Evolutionary conservation across 2,888 invertebrate species (phyloP), one percentile per base, ranked within the genome.

Genomic region (Choreutis nemorana): DNA sequence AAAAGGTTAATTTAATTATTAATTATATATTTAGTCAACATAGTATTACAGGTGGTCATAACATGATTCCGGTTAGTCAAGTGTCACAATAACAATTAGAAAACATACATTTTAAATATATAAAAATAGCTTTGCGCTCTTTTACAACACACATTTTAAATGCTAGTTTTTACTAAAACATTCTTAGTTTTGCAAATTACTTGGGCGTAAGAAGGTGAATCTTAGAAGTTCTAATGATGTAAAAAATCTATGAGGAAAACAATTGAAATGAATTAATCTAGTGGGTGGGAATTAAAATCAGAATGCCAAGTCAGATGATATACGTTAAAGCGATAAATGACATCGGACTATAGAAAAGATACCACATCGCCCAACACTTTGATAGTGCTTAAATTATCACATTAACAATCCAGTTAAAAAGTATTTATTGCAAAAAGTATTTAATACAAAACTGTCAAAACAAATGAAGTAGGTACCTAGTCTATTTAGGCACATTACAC

Each of bases 21-120:
- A 63, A 70, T n/a, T n/a, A n/a, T n/a, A n/a, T n/a, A n/a, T 67
- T 70, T 64, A 63, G 55, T 66, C 63, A 65, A 66, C 65, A 53
- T 53, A 51, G 40, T 47, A 52, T 53, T 57, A 55, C 50, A 55
- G 52, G 44, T 52, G 51, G 30, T 36, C 36, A 44, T 49, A 50
- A 50, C 45, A 46, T 48, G 44, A 42, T 26, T 44, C 23, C 9
- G 23, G 45, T 51, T 51, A 55, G 45, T 50, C 44, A 46, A 46
- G 35, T 45, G 38, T 29, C 37, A 26, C 32, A 40, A 45, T 50
- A 57, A 57, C 54, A 55, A 59, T n/a, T 59, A 62, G 41, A 58
- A 61, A 63, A 62, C 51, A 46, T 52, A 53, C 43, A 46, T 50
- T 53, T 11, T 50, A 32, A 52, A 48, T 54, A 55, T 59, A 68